Evolutionary conservation across 2,888 invertebrate genomes (phyloP).

Genomic region (Ormyrus labotus): DNA sequence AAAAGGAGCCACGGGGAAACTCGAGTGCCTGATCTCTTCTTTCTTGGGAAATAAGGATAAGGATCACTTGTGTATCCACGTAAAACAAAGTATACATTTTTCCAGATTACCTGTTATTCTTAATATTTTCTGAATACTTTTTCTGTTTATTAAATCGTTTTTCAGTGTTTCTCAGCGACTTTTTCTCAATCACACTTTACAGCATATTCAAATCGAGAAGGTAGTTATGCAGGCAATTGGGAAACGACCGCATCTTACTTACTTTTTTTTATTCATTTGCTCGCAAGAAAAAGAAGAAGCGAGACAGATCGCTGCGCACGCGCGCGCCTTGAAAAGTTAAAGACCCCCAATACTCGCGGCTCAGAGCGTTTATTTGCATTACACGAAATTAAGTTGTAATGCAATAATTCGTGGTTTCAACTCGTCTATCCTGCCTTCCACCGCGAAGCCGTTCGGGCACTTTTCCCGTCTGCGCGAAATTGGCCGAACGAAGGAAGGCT

Average conservation of each 20-base stretch:
- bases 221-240: too few species aligned
- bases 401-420: slow-evolving; percentile 64
- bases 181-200: too few species aligned
- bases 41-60: slow-evolving; percentile 6
- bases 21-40: background rate
- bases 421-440: background rate
- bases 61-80: background rate
- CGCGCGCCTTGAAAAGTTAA: slow-evolving; percentile 39
- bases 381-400: slow-evolving; percentile 56
- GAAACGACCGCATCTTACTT: background rate
- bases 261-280: background rate
- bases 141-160: too few species aligned
- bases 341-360: slow-evolving; percentile 25
- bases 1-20: background rate
- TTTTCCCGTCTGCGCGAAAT: slow-evolving; percentile 36
- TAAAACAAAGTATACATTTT: background rate
- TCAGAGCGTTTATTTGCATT: slow-evolving; percentile 57
- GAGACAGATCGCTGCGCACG: background rate
- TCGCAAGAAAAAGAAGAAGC: slow-evolving; percentile 40
- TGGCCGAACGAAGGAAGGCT: slow-evolving; percentile 5
- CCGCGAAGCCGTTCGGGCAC: background rate
- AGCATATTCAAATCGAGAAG: too few species aligned
- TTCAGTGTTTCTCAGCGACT: too few species aligned
- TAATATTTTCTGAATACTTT: too few species aligned
- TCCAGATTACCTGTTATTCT: background rate